These are phyloP conservation scores for Rhizoglyphus robini DNA, from an alignment of 1,140 invertebrate genomes.

Conservation along the genomic window DNA sequence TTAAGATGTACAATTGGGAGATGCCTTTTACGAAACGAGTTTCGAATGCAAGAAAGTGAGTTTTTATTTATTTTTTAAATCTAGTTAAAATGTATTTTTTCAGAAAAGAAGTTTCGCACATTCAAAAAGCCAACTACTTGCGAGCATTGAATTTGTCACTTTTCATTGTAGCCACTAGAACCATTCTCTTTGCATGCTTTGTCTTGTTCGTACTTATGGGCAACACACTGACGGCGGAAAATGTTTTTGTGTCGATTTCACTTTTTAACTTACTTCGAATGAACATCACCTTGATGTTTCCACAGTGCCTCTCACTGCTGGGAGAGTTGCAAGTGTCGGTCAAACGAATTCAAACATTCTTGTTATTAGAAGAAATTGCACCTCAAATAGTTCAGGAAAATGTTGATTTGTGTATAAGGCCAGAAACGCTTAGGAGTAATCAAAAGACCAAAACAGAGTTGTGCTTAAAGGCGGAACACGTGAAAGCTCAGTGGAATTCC, in stretches of 20 bases:
- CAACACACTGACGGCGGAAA: slow-evolving; percentile 47
- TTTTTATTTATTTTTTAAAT: not conserved
- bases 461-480: too few relatives aligned
- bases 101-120: not conserved
- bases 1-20: slow-evolving; percentile 69
- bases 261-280: slow-evolving; percentile 53
- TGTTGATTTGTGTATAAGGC: too few relatives aligned
- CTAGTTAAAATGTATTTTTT: too few relatives aligned
- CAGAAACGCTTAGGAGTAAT: too few relatives aligned
- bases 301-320: slow-evolving; percentile 45
- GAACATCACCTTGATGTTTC: slow-evolving; percentile 50
- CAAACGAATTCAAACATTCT: slow-evolving; percentile 39
- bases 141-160: too few relatives aligned
- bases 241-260: slow-evolving; percentile 60
- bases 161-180: slow-evolving; percentile 43
- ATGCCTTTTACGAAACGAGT: slow-evolving; percentile 54
- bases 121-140: too few relatives aligned
- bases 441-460: too few relatives aligned
- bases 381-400: too few relatives aligned
- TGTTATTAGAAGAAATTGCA: too few relatives aligned
- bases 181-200: slow-evolving; percentile 55
- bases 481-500: too few relatives aligned
- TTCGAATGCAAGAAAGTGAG: slow-evolving; percentile 37
- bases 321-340: slow-evolving; percentile 43
- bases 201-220: slow-evolving; percentile 50